Percentiles rank a stretch among this genome's conserved stretches.
These are phyloP conservation scores for Lycaena phlaeas DNA, from an alignment of 2,888 invertebrate genomes.

Conservation along the genomic window DNA sequence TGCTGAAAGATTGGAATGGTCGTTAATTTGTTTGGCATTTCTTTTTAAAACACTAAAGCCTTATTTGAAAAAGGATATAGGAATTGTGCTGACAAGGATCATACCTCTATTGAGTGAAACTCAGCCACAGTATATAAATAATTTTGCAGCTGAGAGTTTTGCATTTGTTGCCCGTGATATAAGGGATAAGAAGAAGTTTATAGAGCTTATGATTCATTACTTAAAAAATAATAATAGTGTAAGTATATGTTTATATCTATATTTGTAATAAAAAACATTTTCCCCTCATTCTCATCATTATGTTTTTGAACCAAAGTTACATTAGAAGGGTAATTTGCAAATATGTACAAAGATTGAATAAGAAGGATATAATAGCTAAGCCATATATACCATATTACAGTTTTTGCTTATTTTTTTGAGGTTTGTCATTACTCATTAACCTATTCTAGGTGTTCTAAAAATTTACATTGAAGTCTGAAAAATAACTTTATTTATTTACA, in stretches of 20 bases:
- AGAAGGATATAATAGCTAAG: too few species aligned
- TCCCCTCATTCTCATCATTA: too few species aligned
- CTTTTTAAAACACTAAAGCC: constrained; percentile 92
- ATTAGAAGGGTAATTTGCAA: too few species aligned
- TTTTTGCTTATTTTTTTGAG: too few species aligned
- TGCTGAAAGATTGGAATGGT: constrained; percentile 88
- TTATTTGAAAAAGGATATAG: constrained; percentile 85
- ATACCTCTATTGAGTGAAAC: constrained; percentile 83
- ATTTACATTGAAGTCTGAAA: not conserved
- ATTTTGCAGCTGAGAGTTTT: constrained; percentile 97
- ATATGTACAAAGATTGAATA: too few species aligned
- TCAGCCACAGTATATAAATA: constrained; percentile 88
- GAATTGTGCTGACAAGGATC: constrained; percentile 78
- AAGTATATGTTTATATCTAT: constrained; percentile 38
- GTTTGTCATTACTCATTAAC: too few species aligned
- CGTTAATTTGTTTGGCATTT: constrained; percentile 89
- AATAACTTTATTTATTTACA: constrained; percentile 44
- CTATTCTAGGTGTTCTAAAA: too few species aligned
- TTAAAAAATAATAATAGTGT: constrained; percentile 79
- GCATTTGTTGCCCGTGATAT: constrained; percentile 94
- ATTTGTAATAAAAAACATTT: too few species aligned
- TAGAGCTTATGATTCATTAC: constrained; percentile 78
- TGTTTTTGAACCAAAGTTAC: too few species aligned
- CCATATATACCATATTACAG: too few species aligned
- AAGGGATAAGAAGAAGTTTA: constrained; percentile 82